Percentiles rank a stretch among this genome's conserved stretches.
Conservation (phyloP, 2,888 invertebrate genomes). For the Cephonodes hylas region DNA sequence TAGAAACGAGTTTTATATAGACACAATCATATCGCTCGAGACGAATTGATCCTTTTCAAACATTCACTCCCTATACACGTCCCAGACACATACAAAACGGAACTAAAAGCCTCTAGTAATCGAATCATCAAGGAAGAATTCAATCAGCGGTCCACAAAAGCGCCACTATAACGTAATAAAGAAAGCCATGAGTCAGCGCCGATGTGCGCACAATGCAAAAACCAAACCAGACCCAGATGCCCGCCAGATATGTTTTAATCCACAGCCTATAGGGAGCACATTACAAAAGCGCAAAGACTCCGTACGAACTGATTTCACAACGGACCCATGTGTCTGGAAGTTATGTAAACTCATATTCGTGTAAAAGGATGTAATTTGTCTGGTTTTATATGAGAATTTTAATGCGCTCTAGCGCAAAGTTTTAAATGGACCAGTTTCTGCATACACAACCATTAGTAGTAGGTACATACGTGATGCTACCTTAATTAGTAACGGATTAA, state of each 20-base stretch:
- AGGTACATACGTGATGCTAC: too few relatives aligned
- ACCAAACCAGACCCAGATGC: background rate
- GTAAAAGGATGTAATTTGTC: background rate
- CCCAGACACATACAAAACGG: too few relatives aligned
- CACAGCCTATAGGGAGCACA: background rate
- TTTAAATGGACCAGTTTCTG: too few relatives aligned
- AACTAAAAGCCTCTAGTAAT: background rate
- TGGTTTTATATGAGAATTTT: background rate
- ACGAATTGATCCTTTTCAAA: too few relatives aligned
- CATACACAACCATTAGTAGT: too few relatives aligned
- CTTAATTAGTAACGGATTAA: too few relatives aligned
- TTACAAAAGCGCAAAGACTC: background rate
- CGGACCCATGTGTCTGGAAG: background rate
- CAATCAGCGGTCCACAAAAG: background rate
- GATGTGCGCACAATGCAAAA: background rate
- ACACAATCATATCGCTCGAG: too few relatives aligned
- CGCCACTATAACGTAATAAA: background rate
- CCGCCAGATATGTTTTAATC: background rate
- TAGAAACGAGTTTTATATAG: too few relatives aligned
- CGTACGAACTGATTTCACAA: background rate
- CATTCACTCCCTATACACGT: too few relatives aligned
- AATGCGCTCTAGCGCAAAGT: too few relatives aligned
- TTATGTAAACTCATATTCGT: background rate
- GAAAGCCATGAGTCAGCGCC: background rate
- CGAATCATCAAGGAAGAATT: background rate